phyloP scores from a whole-genome alignment of 2,888 invertebrate genomes.

The Drosophila sordidula region DNA sequence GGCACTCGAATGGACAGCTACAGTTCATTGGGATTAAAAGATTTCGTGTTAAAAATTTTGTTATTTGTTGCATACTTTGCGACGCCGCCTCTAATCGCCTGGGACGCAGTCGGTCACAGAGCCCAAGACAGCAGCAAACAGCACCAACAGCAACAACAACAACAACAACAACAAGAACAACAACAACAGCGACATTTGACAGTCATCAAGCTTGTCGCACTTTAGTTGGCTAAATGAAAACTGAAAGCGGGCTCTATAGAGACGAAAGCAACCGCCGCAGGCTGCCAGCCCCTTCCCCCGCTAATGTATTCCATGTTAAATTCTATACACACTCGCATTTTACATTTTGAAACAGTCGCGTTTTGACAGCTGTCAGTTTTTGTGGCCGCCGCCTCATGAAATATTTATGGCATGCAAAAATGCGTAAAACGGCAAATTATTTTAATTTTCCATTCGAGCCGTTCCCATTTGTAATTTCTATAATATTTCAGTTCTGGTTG shows the following conservation, averaged over 20 bases:
- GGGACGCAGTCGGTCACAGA: constrained; percentile 37
- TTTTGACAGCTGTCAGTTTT: constrained; percentile 79
- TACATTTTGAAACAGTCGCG: constrained; percentile 62
- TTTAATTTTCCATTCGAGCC: constrained; percentile 45
- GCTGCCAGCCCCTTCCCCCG: neutral
- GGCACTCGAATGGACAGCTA: constrained; percentile 48
- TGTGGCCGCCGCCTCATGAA: constrained; percentile 70
- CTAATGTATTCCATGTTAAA: constrained; percentile 58
- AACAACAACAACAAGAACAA: constrained; percentile 27
- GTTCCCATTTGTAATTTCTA: constrained; percentile 20
- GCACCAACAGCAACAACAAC: constrained; percentile 9
- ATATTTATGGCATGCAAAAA: constrained; percentile 73
- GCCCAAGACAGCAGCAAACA: constrained; percentile 21
- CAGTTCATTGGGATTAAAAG: constrained; percentile 82
- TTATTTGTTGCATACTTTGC: constrained; percentile 67
- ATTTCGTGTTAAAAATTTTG: constrained; percentile 71
- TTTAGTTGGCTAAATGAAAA: constrained; percentile 58
- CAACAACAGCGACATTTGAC: constrained; percentile 54
- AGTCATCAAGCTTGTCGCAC: constrained; percentile 45
- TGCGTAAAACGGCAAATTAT: constrained; percentile 58
- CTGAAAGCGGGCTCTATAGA: constrained; percentile 43
- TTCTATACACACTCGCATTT: constrained; percentile 50
- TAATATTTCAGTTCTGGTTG: constrained; percentile 3
- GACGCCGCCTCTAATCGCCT: constrained; percentile 44
- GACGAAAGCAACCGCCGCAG: constrained; percentile 10